Base-by-base conservation (phyloP, 2,113 vertebrate species). In the Maccullochella peelii region DNA sequence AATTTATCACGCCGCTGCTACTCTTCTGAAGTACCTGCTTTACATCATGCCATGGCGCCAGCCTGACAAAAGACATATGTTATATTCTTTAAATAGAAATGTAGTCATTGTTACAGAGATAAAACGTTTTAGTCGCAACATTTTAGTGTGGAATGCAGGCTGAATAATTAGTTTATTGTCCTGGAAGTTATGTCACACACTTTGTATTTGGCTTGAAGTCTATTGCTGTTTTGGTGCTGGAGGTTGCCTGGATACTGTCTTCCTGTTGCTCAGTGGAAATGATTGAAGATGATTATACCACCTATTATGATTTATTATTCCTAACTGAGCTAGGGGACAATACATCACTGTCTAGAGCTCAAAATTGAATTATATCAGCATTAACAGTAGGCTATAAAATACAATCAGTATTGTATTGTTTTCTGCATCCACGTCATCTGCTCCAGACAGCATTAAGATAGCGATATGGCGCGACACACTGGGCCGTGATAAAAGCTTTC, bases 181-280 rank as follows among this genome's bases (percentile, higher is more conserved):
- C 61, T 75, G 85, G 71, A 86, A 80, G 86, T 85, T 81, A 80
- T 75, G 83, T 88, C 85, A 88, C 44, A 69, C 80, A 25, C 77
- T 75, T 71, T 73, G 79, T 8, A 58, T 87, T 85, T 70, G 83
- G 80, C 85, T 71, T 20, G 42, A 12, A 15, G 80, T 62, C 27
- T 54, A 15, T 33, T 33, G 44, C 78, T 90, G 85, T 91, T 93
- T 90, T 88, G 59, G 65, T 50, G 52, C 66, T 70, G 21, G 9
- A 68, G 61, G 92, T 93, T 93, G 92, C 88, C 73, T 86, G 83
- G 90, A 89, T 85, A 92, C 88, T 1, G 79, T 42, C 89, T 84
- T 76, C 82, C 73, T 82, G 55, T 72, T 59, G 78, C 84, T 70
- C 11, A 57, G 87, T 72, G 89, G 86, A 80, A 85, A 88, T 75